A percentile compares a stretch with the other conserved stretches of the same genome.
phyloP scores from a whole-genome alignment of 2,888 invertebrate species.

The Aethes cnicana region DNA sequence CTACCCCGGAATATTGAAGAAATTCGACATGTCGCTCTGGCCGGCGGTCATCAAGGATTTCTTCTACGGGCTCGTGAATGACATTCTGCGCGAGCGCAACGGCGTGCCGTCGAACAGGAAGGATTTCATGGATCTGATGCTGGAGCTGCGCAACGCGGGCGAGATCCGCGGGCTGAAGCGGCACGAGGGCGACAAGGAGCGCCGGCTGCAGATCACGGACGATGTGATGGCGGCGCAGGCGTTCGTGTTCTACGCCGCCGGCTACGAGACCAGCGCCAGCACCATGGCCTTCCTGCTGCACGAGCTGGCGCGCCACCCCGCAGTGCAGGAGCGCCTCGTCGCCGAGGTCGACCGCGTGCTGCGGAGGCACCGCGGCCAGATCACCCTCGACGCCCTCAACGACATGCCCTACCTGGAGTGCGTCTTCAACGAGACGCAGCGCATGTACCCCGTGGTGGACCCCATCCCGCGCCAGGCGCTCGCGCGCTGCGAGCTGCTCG shows the following conservation, averaged over 20 bases:
- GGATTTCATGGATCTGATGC: conserved; percentile 32
- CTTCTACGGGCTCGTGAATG: conserved; percentile 26
- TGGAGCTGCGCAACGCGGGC: conserved; percentile 23
- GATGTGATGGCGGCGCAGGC: conserved; percentile 35
- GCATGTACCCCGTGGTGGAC: conserved; percentile 33
- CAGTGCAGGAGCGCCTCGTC: conserved; percentile 27
- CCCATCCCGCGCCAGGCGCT: conserved; percentile 23
- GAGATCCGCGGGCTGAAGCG: conserved; percentile 21
- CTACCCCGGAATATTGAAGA: conserved; percentile 28
- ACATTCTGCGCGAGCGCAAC: conserved; percentile 24
- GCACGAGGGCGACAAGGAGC: conserved; percentile 17
- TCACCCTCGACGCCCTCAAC: conserved; percentile 14
- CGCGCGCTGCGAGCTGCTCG: conserved; percentile 19
- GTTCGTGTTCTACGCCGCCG: conserved; percentile 40
- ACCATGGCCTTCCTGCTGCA: conserved; percentile 42
- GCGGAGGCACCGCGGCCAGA: neutral
- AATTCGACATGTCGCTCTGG: conserved; percentile 17
- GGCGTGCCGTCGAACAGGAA: conserved; percentile 15
- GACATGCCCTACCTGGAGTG: conserved; percentile 30
- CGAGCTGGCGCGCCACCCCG: conserved; percentile 36
- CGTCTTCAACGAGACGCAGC: conserved; percentile 29
- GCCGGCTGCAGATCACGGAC: conserved; percentile 23
- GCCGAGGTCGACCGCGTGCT: conserved; percentile 7
- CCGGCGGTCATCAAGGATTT: conserved; percentile 23
- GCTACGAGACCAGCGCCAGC: conserved; percentile 48